Base-by-base conservation (phyloP, 2,113 vertebrate species). In the Oryzias woworae region DNA sequence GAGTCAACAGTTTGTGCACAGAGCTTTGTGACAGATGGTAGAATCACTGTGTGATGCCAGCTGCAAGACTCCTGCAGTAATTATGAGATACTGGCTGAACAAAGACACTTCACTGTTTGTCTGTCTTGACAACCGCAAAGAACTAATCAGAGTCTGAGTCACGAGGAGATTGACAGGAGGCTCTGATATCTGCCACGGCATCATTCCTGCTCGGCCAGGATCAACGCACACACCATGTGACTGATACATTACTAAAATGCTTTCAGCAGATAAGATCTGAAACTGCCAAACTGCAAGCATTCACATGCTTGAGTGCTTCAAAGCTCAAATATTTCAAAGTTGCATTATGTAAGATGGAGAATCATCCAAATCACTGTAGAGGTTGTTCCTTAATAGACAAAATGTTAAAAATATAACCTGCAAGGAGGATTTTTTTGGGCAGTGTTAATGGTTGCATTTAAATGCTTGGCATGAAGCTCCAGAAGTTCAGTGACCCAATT, bases 201-300 rank as follows among this genome's bases (percentile, higher is more conserved):
- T 86, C 75, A 44, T 23, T 71, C 26, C 61, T 56, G 12, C 20
- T 24, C 46, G 17, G 14, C 44, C 5, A n/a, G 36, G 4, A 36
- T 36, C 36, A 36, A 36, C 36, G 36, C 36, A 36, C 23, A 14
- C 58, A 49, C 48, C 80, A 86, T 77, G 80, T 88, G 85, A 86
- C 76, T 69, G 12, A 58, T 59, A 54, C 77, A 75, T 85, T 3
- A 6, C 14, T 58, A 31, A 71, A 69, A 91, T 89, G 59, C 44
- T 17, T 62, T 18, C 1, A 14, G 1, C 17, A 5, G 88, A 91
- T 88, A 83, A 50, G 4, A 84, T 90, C 87, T 83, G 8, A 66
- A 73, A 42, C 58, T 46, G 52, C 6, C 10, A 10, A 66, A 6
- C 6, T 5, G 41, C 61, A 52, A 14, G 31, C 48, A 42, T 80